phyloP scores from a whole-genome alignment of 2,113 vertebrate species.

The human region DNA sequence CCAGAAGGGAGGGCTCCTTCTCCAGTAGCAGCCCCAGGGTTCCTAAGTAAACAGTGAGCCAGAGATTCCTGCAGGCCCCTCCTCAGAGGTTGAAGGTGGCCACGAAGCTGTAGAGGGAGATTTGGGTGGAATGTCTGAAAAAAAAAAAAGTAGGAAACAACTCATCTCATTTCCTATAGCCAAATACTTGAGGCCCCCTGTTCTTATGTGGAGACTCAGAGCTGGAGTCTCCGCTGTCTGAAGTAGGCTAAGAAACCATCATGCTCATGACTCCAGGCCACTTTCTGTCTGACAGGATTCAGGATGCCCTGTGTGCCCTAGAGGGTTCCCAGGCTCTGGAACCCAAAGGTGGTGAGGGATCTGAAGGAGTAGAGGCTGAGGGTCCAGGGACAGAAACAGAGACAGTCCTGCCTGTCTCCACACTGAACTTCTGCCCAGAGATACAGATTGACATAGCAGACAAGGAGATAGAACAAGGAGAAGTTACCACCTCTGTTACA shows the following conservation, averaged over 20 bases:
- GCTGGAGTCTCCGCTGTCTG: constrained; percentile 78
- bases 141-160: constrained; percentile 66
- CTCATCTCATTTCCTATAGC: constrained; percentile 72
- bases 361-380: constrained; percentile 78
- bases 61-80: not conserved
- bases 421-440: constrained; percentile 79
- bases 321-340: constrained; percentile 50
- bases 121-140: constrained; percentile 45
- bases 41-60: not conserved
- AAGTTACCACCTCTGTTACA: not conserved
- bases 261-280: constrained; percentile 80
- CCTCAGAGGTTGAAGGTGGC: constrained; percentile 70
- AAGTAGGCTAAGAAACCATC: constrained; percentile 81
- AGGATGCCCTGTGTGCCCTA: constrained; percentile 81
- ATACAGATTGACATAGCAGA: constrained; percentile 81
- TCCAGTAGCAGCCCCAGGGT: not conserved
- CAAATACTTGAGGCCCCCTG: constrained; percentile 84
- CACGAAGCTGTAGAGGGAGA: constrained; percentile 67
- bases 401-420: constrained; percentile 50
- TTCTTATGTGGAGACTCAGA: constrained; percentile 87
- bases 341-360: constrained; percentile 76
- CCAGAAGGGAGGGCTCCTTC: constrained; percentile 57
- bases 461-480: constrained; percentile 68
- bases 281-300: constrained; percentile 80
- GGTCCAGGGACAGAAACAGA: not conserved